Evolutionary conservation across 2,888 invertebrate species (phyloP).

Genomic region (Acrocyrtus sp.): DNA sequence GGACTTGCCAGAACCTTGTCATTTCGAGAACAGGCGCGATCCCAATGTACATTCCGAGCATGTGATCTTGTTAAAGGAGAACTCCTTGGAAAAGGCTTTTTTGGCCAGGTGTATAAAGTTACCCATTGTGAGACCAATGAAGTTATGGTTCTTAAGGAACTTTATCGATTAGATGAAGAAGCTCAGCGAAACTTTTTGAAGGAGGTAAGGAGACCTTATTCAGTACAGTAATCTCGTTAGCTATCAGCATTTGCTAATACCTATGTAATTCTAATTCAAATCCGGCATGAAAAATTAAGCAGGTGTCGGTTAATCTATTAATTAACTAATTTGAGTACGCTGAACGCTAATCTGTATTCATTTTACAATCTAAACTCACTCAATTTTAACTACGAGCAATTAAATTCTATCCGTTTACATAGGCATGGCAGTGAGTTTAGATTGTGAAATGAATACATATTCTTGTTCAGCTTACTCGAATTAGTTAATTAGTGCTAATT

Average conservation of each 20-base stretch:
- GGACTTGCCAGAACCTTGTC: conserved; percentile 89
- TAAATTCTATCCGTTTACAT: no score
- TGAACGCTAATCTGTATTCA: no score
- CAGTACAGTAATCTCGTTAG: not conserved
- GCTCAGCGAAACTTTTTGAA: conserved; percentile 94
- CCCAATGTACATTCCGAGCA: conserved; percentile 87
- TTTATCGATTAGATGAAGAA: conserved; percentile 92
- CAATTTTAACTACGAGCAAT: no score
- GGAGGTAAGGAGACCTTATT: conserved; percentile 75
- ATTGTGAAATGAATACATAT: no score
- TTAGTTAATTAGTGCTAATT: no score
- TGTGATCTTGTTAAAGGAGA: conserved; percentile 88
- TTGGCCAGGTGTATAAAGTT: conserved; percentile 87
- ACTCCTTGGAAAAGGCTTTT: conserved; percentile 91
- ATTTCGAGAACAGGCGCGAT: conserved; percentile 78
- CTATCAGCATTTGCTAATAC: not conserved
- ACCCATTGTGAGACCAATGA: conserved; percentile 91
- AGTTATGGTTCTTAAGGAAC: conserved; percentile 94
- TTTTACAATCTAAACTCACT: no score
- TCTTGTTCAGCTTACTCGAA: no score
- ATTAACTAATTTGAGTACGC: no score
- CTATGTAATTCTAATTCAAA: no score
- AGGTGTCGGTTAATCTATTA: no score
- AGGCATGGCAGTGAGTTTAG: no score
- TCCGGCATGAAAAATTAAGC: no score